A percentile compares a stretch with the other conserved stretches of the same genome.
Evolutionary conservation across 2,113 vertebrate genomes (phyloP).

Genomic region (Hippocampus zosterae): DNA sequence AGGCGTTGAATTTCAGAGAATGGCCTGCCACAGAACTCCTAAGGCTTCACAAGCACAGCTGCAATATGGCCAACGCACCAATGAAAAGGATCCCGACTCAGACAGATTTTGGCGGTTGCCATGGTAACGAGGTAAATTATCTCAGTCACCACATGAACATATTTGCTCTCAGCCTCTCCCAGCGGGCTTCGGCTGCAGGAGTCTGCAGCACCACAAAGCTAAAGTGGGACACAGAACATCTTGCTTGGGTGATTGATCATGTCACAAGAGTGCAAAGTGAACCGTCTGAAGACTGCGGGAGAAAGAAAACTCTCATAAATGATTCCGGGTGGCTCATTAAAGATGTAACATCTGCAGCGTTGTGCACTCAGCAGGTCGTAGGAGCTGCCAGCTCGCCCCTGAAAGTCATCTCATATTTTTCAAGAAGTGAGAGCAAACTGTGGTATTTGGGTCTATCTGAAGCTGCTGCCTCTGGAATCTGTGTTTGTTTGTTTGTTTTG

Average conservation of each 20-base stretch:
- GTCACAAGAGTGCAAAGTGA: slow-evolving; percentile 52
- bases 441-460: neutral
- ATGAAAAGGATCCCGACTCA: neutral
- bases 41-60: neutral
- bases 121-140: slow-evolving; percentile 20
- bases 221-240: slow-evolving; percentile 55
- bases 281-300: slow-evolving; percentile 39
- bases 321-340: slow-evolving; percentile 42
- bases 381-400: neutral
- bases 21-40: neutral
- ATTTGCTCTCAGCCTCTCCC: slow-evolving; percentile 3
- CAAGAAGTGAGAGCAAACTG: neutral
- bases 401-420: neutral
- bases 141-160: slow-evolving; percentile 7
- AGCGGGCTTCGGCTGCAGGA: neutral
- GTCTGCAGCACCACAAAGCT: neutral
- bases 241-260: slow-evolving; percentile 55
- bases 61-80: neutral
- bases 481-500: slow-evolving; percentile 55
- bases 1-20: slow-evolving; percentile 7
- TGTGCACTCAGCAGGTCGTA: slow-evolving; percentile 18
- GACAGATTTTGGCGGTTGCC: neutral
- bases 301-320: slow-evolving; percentile 64
- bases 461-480: slow-evolving; percentile 10
- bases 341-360: slow-evolving; percentile 36